These are phyloP conservation scores for Ibidorhyncha struthersii DNA, from an alignment of 2,113 vertebrate species.

Conservation along the genomic window DNA sequence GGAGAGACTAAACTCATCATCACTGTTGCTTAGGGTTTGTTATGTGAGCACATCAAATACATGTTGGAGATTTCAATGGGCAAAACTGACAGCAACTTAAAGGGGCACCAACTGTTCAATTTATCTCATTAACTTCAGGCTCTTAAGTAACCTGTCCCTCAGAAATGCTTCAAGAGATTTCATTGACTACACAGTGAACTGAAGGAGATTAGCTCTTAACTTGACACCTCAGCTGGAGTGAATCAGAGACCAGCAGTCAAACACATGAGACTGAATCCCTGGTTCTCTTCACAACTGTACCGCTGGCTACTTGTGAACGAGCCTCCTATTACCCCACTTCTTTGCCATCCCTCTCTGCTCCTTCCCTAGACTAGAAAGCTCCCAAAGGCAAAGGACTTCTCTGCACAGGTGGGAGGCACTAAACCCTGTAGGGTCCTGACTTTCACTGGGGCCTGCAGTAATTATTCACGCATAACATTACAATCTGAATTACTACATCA, in stretches of 20 bases:
- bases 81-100: constrained; percentile 6
- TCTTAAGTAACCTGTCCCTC: constrained; percentile 50
- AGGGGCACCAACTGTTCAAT: constrained; percentile 23
- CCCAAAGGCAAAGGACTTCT: not conserved
- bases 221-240: not conserved
- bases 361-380: not conserved
- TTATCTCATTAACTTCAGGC: constrained; percentile 33
- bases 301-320: not conserved
- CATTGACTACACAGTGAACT: constrained; percentile 6
- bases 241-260: not conserved
- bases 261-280: not conserved
- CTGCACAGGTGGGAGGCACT: not conserved
- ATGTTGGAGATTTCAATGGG: not conserved
- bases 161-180: constrained; percentile 22
- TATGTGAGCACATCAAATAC: not conserved
- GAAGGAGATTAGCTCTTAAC: constrained; percentile 28
- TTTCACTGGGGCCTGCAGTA: not conserved
- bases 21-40: not conserved
- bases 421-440: not conserved
- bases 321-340: not conserved
- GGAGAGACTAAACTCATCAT: not conserved
- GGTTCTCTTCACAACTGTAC: not conserved
- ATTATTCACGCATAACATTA: not conserved
- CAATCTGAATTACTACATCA: not conserved
- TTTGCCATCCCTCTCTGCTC: not conserved